phyloP scores from a whole-genome alignment of 2,888 invertebrate species.

The Bhutanitis thaidina region DNA sequence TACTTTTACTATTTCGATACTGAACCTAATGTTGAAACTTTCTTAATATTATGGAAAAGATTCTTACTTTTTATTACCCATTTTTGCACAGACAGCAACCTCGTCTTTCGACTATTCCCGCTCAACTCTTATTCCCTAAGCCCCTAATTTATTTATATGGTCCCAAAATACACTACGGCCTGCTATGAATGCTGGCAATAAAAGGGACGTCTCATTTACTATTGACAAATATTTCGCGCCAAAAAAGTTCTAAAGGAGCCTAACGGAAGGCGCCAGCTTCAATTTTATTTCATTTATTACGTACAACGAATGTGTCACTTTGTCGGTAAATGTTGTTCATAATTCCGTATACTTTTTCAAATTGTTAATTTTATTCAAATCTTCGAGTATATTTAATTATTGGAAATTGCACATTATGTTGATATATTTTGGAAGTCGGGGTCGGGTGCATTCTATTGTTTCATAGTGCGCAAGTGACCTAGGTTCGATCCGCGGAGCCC shows the following conservation, averaged over 20 bases:
- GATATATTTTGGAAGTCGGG: too few species aligned
- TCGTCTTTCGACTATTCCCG: not conserved
- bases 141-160: constrained; percentile 53
- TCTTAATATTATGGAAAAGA: too few species aligned
- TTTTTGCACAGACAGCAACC: too few species aligned
- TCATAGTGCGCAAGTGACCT: too few species aligned
- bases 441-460: too few species aligned
- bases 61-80: too few species aligned
- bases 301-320: constrained; percentile 51
- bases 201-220: constrained; percentile 78
- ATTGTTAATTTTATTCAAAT: not conserved
- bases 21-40: too few species aligned
- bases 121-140: constrained; percentile 25
- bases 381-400: too few species aligned
- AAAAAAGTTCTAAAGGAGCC: constrained; percentile 55
- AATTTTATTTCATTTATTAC: constrained; percentile 63
- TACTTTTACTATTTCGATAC: too few species aligned
- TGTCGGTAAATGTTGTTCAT: constrained; percentile 40
- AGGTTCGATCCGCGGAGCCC: too few species aligned
- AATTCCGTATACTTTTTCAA: not conserved
- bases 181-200: constrained; percentile 58
- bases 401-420: too few species aligned
- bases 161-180: constrained; percentile 50
- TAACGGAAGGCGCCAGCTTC: constrained; percentile 74
- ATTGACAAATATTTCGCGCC: constrained; percentile 77